Percentiles rank a stretch among this genome's conserved stretches.
These are phyloP conservation scores for Eulemur mongoz DNA, from an alignment of 2,797 vertebrate species.

Conservation along the genomic window DNA sequence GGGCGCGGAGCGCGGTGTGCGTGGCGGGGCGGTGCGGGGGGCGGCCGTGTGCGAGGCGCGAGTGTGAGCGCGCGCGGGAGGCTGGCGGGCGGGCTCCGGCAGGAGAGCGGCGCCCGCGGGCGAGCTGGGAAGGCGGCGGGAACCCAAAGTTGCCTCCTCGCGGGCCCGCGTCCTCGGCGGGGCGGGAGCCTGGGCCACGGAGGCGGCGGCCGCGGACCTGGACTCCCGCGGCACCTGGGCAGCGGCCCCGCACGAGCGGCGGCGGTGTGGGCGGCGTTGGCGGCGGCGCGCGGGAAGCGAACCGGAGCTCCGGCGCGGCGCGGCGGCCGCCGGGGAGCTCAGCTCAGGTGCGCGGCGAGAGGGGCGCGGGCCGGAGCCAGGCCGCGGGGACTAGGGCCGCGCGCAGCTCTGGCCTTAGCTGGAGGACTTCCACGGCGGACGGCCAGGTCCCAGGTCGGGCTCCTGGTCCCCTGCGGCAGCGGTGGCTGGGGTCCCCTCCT, in stretches of 20 bases:
- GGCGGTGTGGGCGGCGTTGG: slow-evolving; percentile 73
- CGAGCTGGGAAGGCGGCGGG: slow-evolving; percentile 58
- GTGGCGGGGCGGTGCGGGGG: slow-evolving; percentile 76
- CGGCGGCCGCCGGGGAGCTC: slow-evolving; percentile 61
- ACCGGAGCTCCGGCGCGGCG: slow-evolving; percentile 71
- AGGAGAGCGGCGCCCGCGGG: slow-evolving; percentile 74
- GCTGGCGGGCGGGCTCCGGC: slow-evolving; percentile 69
- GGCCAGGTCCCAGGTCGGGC: slow-evolving; percentile 58
- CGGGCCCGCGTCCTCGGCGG: slow-evolving; percentile 34
- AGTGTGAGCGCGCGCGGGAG: slow-evolving; percentile 78
- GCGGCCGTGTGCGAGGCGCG: slow-evolving; percentile 73
- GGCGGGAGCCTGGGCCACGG: background rate
- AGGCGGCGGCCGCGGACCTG: slow-evolving; percentile 14
- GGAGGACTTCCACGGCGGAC: background rate
- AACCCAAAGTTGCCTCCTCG: slow-evolving; percentile 66
- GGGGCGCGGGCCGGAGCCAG: slow-evolving; percentile 39
- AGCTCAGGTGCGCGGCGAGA: slow-evolving; percentile 67
- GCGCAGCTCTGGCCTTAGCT: background rate
- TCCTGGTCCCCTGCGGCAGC: background rate
- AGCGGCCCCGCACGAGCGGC: slow-evolving; percentile 71
- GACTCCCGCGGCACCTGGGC: slow-evolving; percentile 73
- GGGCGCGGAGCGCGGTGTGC: slow-evolving; percentile 66
- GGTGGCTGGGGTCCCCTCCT: background rate
- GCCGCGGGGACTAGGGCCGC: background rate
- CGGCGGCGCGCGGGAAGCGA: slow-evolving; percentile 77